These are phyloP conservation scores for Epicampocera succincta DNA, from an alignment of 2,888 invertebrate genomes.

Conservation along the genomic window DNA sequence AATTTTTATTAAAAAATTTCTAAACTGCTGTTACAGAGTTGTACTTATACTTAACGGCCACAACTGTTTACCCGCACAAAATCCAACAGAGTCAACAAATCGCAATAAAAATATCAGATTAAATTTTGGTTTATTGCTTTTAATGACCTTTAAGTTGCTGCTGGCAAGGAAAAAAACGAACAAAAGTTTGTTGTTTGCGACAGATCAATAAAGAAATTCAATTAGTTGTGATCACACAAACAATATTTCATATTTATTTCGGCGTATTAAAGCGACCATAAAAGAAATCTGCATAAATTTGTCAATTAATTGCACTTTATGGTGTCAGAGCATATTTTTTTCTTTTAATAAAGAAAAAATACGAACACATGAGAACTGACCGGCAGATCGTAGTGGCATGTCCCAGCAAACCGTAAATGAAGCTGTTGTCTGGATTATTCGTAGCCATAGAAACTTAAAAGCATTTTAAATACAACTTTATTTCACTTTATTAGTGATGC, in stretches of 20 bases:
- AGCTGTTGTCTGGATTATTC: no score
- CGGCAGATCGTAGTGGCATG: neutral
- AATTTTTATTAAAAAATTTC: no score
- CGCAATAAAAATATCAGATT: constrained; percentile 53
- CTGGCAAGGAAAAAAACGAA: neutral
- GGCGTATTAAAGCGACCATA: neutral
- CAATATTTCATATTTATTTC: neutral
- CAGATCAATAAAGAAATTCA: constrained; percentile 25
- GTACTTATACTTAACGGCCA: constrained; percentile 5
- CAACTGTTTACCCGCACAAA: constrained; percentile 21
- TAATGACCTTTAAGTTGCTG: constrained; percentile 25
- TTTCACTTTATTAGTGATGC: no score
- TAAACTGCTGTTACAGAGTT: constrained; percentile 7
- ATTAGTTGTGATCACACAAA: neutral
- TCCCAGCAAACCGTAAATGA: no score
- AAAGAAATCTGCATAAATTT: constrained; percentile 41
- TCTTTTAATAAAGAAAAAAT: neutral
- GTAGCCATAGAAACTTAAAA: no score
- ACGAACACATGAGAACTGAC: neutral
- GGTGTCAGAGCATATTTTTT: neutral
- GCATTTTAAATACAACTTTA: no score
- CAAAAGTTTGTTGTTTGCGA: neutral
- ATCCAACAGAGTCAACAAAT: constrained; percentile 22
- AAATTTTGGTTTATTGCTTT: constrained; percentile 26
- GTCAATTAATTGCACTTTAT: constrained; percentile 29